phyloP scores from a whole-genome alignment of 2,797 vertebrate genomes.

The Manis pentadactyla region DNA sequence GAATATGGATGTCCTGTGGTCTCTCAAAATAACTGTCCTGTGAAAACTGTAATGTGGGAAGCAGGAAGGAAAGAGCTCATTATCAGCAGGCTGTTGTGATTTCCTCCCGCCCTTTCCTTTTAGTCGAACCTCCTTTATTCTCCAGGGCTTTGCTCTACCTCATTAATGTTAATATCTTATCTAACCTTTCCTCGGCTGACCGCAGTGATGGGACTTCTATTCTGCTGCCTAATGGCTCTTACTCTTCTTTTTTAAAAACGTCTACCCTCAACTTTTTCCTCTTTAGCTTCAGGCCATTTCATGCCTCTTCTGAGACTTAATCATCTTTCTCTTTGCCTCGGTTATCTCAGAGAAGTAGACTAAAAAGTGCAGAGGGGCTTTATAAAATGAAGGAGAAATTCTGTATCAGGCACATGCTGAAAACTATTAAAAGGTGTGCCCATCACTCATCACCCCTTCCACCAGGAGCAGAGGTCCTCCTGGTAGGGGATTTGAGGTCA shows the following conservation, averaged over 20 bases:
- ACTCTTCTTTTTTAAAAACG: constrained; percentile 75
- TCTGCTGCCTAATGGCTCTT: constrained; percentile 60
- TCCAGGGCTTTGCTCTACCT: constrained; percentile 58
- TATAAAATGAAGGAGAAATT: constrained; percentile 65
- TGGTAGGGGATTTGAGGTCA: constrained; percentile 56
- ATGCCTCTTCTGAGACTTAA: constrained; percentile 75
- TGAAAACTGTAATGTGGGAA: background rate
- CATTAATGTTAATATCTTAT: constrained; percentile 78
- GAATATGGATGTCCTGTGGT: background rate
- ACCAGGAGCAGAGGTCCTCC: background rate
- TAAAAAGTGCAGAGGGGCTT: constrained; percentile 66
- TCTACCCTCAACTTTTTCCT: constrained; percentile 74
- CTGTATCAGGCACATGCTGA: constrained; percentile 16
- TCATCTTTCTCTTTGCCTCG: constrained; percentile 72
- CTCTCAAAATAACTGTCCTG: background rate
- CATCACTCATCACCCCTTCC: constrained; percentile 18
- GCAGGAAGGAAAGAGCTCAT: background rate
- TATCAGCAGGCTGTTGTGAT: background rate
- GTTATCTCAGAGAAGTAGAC: constrained; percentile 66
- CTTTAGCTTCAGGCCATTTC: constrained; percentile 75
- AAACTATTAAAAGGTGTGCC: constrained; percentile 13
- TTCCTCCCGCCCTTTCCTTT: background rate
- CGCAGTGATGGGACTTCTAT: constrained; percentile 54
- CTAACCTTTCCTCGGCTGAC: constrained; percentile 73
- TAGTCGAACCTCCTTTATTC: constrained; percentile 59